These are phyloP conservation scores for Mastomys coucha DNA, from an alignment of 2,113 vertebrate species.

Conservation along the genomic window DNA sequence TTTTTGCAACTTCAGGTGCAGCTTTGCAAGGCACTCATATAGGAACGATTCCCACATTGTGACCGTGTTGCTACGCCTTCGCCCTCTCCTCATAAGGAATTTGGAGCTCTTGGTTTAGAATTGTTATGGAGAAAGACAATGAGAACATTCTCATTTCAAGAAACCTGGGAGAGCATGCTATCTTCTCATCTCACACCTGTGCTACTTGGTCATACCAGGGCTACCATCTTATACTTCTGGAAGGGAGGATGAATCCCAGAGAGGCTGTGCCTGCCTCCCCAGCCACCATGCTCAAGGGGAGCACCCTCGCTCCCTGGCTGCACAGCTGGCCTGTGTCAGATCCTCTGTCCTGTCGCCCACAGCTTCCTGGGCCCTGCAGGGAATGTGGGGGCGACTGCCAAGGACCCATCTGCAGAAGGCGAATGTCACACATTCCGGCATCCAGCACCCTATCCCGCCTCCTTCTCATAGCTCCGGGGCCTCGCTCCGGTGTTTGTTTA, in stretches of 20 bases:
- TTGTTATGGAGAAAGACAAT: not conserved
- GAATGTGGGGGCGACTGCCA: no score
- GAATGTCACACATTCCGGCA: not conserved
- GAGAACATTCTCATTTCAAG: not conserved
- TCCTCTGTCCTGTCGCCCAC: not conserved
- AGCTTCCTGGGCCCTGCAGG: not conserved
- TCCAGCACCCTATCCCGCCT: not conserved
- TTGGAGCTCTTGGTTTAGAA: not conserved
- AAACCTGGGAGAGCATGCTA: no score
- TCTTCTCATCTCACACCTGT: rapidly evolving
- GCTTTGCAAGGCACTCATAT: not conserved
- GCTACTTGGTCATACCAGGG: not conserved
- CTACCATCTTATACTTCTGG: rapidly evolving
- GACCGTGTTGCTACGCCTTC: not conserved
- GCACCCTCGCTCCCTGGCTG: rapidly evolving
- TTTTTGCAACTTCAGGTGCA: no score
- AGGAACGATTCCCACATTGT: rapidly evolving
- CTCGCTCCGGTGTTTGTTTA: not conserved
- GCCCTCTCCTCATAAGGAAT: not conserved
- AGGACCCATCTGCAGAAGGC: not conserved
- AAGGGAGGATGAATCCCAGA: rapidly evolving
- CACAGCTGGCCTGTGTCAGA: not conserved
- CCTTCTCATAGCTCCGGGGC: not conserved
- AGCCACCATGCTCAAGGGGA: not conserved
- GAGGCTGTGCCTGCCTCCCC: rapidly evolving